A percentile compares a stretch with the other conserved stretches of the same genome.
These are phyloP conservation scores for Acanthosepion pharaonis DNA, from an alignment of 2,888 invertebrate genomes.

Conservation along the genomic window DNA sequence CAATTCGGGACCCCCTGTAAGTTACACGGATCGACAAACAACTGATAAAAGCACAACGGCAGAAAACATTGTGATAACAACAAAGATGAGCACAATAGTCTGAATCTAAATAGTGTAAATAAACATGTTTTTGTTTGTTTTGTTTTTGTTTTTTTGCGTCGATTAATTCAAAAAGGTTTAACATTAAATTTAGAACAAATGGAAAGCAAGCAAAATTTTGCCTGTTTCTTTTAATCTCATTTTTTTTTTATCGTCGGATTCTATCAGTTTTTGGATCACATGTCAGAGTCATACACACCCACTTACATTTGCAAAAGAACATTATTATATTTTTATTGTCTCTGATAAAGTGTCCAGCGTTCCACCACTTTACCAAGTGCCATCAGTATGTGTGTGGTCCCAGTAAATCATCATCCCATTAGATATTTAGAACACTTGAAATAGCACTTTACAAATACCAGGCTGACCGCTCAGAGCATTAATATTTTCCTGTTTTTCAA, in stretches of 20 bases:
- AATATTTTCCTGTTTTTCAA: background rate
- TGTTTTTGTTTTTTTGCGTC: no score
- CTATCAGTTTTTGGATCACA: background rate
- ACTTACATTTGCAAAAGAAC: background rate
- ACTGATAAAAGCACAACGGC: no score
- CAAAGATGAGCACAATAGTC: no score
- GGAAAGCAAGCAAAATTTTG: background rate
- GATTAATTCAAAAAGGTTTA: no score
- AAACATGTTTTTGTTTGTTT: no score
- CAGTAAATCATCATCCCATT: background rate
- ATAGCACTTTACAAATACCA: background rate
- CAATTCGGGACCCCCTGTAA: no score
- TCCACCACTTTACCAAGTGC: background rate
- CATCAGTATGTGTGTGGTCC: background rate
- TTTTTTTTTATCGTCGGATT: background rate
- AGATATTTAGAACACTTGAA: slow-evolving; percentile 16
- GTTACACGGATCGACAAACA: no score
- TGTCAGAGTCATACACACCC: no score
- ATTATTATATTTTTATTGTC: background rate
- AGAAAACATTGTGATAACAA: no score
- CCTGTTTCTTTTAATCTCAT: background rate
- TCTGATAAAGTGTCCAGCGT: background rate
- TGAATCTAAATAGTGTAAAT: no score
- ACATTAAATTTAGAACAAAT: no score
- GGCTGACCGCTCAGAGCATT: background rate